Base-by-base conservation (phyloP, 2,888 invertebrate species). In the Anaspis maculata region DNA sequence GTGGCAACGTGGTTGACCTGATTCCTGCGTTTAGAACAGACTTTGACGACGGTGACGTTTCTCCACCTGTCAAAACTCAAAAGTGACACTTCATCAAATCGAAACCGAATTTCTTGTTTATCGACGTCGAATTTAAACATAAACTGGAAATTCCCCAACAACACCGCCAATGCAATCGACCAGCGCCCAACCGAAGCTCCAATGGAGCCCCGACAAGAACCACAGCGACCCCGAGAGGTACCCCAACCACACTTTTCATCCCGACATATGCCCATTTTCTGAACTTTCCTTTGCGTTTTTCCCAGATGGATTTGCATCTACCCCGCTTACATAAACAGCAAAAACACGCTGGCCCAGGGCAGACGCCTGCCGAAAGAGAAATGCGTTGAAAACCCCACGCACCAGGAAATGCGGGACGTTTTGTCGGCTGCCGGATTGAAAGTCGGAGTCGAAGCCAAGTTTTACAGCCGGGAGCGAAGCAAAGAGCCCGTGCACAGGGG, bases 241-340 rank as follows among this genome's bases (percentile, higher is more conserved):
- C 29, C 22, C 16, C 42, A 36, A 42, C 36, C 39, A 32, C 27
- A 34, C 38, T 32, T 28, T 25, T 16, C 41, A 33, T 39, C 37
- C 30, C 30, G 34, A 27, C 21, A 10, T 2, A 9, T 29, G 29
- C 26, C 29, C 40, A 37, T 29, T 36, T 29, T 21, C n/a, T n/a
- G n/a, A n/a, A n/a, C n/a, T n/a, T n/a, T n/a, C n/a, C n/a, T n/a
- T n/a, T n/a, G n/a, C n/a, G n/a, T 27, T 30, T 45, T 49, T 62
- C 62, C 39, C 68, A 86, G 87, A 59, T 98, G 97, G 97, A 74
- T 96, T 35, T 94, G 94, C 59, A 81, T 98, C 41, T 98, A 98
- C 64, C 98, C 98, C 34, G 85, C 91, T 0, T 98, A 97, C 54
- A 72, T 98, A 29, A 97, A 98, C 60, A 89, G 83, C 52, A 94